Conservation (phyloP, 2,797 vertebrate genomes). For the Pangasius larnaudii region DNA sequence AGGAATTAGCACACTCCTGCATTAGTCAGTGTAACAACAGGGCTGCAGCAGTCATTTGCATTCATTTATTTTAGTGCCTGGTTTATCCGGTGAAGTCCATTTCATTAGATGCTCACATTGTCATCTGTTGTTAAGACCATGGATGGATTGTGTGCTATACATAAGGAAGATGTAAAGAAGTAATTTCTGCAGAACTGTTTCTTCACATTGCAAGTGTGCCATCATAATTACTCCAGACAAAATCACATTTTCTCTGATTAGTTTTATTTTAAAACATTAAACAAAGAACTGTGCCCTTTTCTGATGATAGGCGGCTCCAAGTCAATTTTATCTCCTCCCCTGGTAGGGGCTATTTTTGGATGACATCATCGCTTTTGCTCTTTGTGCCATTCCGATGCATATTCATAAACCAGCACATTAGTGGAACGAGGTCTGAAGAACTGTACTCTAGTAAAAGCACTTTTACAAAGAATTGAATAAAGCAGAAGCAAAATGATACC, state of each 20-base stretch:
- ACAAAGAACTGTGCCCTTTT: slow-evolving; percentile 28
- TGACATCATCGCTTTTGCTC: slow-evolving; percentile 53
- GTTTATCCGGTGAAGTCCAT: slow-evolving; percentile 1
- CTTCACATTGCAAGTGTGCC: not conserved
- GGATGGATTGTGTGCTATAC: not conserved
- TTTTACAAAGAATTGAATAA: slow-evolving; percentile 2
- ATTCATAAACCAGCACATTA: slow-evolving; percentile 43
- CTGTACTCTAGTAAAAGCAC: slow-evolving; percentile 11
- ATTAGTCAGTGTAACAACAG: slow-evolving; percentile 51
- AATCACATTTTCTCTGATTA: not conserved
- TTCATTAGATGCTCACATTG: slow-evolving; percentile 13
- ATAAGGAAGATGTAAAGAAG: not conserved
- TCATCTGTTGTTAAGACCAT: not conserved
- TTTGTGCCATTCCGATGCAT: slow-evolving; percentile 47
- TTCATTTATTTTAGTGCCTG: slow-evolving; percentile 43
- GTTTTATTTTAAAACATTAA: slow-evolving; percentile 23
- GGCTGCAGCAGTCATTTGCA: slow-evolving; percentile 34
- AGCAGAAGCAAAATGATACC: not conserved
- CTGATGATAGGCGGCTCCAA: slow-evolving; percentile 30
- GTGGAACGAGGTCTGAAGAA: slow-evolving; percentile 22
- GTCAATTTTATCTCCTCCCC: slow-evolving; percentile 47
- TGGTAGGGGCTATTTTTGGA: slow-evolving; percentile 52
- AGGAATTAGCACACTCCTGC: slow-evolving; percentile 43
- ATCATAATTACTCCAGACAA: not conserved
- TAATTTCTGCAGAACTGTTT: not conserved